phyloP scores from a whole-genome alignment of 2,113 vertebrate species.

The Struthidea cinerea region DNA sequence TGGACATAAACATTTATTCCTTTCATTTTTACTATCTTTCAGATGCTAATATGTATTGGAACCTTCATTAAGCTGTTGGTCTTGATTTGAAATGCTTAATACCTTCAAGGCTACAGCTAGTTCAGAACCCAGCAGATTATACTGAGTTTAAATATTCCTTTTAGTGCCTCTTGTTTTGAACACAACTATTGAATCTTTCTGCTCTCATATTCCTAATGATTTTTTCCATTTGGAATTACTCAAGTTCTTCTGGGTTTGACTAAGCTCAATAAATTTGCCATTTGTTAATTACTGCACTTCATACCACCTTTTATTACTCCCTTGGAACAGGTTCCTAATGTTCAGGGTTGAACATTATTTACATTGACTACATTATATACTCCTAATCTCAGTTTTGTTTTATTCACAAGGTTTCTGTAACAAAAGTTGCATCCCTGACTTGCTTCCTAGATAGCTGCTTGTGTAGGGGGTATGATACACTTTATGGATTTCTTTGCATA shows the following conservation, averaged over 20 bases:
- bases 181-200: background rate
- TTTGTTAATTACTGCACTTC: background rate
- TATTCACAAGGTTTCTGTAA: background rate
- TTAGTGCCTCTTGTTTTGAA: background rate
- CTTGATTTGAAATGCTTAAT: background rate
- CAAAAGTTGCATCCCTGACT: background rate
- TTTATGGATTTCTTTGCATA: background rate
- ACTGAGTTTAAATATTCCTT: background rate
- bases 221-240: background rate
- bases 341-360: background rate
- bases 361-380: background rate
- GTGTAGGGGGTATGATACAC: background rate
- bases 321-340: background rate
- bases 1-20: background rate
- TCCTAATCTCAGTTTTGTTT: background rate
- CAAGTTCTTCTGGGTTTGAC: background rate
- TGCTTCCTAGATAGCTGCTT: background rate
- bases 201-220: background rate
- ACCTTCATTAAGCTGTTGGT: background rate
- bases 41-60: background rate
- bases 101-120: background rate
- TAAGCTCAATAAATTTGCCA: background rate
- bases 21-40: background rate
- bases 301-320: background rate
- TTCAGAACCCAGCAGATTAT: background rate